Evolutionary conservation across 2,888 invertebrate genomes (phyloP), one percentile per base, ranked within the genome.

Genomic region (Tinea trinotella): DNA sequence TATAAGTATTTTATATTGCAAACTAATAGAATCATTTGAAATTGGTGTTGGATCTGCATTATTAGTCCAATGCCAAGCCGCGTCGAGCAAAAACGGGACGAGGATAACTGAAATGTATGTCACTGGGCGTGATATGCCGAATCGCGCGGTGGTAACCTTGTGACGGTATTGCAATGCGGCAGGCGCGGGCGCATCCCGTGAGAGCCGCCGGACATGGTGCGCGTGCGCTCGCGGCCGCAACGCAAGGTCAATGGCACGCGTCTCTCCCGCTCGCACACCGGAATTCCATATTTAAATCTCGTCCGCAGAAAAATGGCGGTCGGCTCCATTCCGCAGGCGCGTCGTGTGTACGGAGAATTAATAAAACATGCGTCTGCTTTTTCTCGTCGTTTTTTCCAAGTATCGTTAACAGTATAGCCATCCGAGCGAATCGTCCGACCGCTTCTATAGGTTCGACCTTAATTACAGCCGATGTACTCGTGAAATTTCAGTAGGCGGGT

Each of bases 261-360:
- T 35, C 79, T 77, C 76, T 84, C 84, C 78, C 75, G 74, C 84
- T 84, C 84, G 77, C 83, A 83, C 85, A 83, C 84, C 84, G 84
- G 84, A 83, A 85, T 85, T 83, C 85, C 85, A 85, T 84, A 84
- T 85, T 85, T 85, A 84, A 85, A 84, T 84, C 83, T 83, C 82
- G 82, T 80, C 84, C 83, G 84, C 83, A 84, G 82, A 85, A 85
- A 85, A 84, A 84, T 83, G 83, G 83, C 85, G 80, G 76, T 77
- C 65, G 67, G 62, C 76, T 82, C 69, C 82, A 82, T 82, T 81
- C 81, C 78, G 70, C 72, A 67, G 64, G 66, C 67, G 70, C 70
- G 64, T 67, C 71, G 71, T 76, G 71, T 76, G 76, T 83, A 83
- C 79, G 74, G 68, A 70, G 83, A 83, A 83, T 84, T 82, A 84